Base-by-base conservation (phyloP, 2,113 vertebrate genomes). In the Oceanodroma tethys region DNA sequence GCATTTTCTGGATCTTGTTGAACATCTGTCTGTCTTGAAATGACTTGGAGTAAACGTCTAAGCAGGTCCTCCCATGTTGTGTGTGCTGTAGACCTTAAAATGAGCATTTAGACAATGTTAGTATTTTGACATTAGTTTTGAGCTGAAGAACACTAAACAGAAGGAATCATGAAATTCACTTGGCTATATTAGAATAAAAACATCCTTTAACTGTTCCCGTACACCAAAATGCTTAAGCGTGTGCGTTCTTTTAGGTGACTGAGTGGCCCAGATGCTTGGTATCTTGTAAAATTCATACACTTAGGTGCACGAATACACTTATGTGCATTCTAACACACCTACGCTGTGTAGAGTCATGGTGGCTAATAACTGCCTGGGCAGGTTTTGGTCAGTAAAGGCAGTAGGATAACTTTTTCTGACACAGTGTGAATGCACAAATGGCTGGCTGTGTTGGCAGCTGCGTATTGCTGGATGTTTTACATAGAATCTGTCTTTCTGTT, bases 1-100 rank as follows among this genome's bases (percentile, higher is more conserved):
- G 86, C 74, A 20, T 95, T 97, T 97, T 96, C 87, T 95, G 84
- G 72, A 86, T 93, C 89, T 96, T 97, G 94, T 76, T 80, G 93
- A 97, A 93, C 95, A 95, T 95, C 91, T 97, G 81, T 71, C 81
- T 89, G 53, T 94, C 93, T 50, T 42, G 42, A 92, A 95, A 94
- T 75, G 42, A 72, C 88, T 94, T n/a, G 73, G 70, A 91, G 66
- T 72, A 60, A 73, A 94, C 87, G 60, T 72, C 62, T 89, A 6
- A 88, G 78, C 48, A 80, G 66, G n/a, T 91, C 42, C 36, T 84
- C 11, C 38, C 40, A 29, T 38, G 34, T 80, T 55, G 43, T 65
- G n/a, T 83, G 93, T 90, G 58, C 67, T 62, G 48, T 25, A 58
- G 60, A 38, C 65, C 34, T 86, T 60, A 63, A 91, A 89, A 62